Evolutionary conservation across 2,888 invertebrate genomes (phyloP), one percentile per base, ranked within the genome.

Genomic region (Volucella inflata): DNA sequence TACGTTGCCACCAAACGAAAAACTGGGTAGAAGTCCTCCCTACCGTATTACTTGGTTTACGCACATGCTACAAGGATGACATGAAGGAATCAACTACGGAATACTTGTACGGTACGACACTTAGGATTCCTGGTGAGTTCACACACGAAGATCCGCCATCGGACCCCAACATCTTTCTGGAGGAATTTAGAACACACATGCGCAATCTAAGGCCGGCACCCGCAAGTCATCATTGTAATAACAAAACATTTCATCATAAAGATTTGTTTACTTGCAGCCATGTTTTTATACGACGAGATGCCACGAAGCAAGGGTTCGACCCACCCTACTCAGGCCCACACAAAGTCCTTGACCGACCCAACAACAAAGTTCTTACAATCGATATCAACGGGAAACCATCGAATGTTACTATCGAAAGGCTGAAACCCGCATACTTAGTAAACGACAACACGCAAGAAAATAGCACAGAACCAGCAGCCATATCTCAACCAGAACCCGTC

Each of bases 101-200:
- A 21, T 21, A 21, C 21, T 21, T 21, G 21, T 21, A 21, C 21
- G 21, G 87, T 6, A 48, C 51, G 8, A 77, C 74, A 14, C 38
- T 87, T 2, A 64, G 60, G 14, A n/a, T 40, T 16, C 84, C 79
- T 10, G 62, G 84, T 8, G 81, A 87, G 17, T 70, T 87, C 16
- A 30, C 44, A 30, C 30, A 42, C n/a, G 46, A 75, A 55, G 65
- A 65, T 4, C 55, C 46, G 4, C n/a, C 38, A 17, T 10, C 42
- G 48, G 12, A 53, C 59, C 10, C 46, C 4, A 6, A 30, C 46
- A 53, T 48, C 36, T 67, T 80, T 17, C 50, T 51, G 0, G 50
- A 71, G 6, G 53, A 71, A 40, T 80, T 76, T 42, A 17, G 42
- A 11, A 53, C 42, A 17, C 42, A 62, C 17, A 17, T 74, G 9